Evolutionary conservation across 2,113 vertebrate species (phyloP), one percentile per base, ranked within the genome.

Genomic region (Cephalopterus ornatus): DNA sequence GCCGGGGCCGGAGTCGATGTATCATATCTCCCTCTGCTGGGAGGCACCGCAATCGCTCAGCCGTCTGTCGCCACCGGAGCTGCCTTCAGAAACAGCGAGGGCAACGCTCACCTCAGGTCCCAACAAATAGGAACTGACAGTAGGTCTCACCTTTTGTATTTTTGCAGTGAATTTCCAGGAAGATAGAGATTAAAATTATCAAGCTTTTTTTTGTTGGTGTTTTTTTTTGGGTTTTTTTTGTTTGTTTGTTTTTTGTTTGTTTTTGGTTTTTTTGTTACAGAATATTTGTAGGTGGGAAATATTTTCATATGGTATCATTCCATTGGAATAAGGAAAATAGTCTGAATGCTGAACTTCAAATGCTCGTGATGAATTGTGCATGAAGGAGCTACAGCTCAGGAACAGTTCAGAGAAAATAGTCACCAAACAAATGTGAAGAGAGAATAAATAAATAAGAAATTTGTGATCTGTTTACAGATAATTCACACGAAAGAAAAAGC

Each of bases 1-100:
- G 67, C 59, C 66, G 50, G 49, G 50, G 74, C 52, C 39, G 52
- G 44, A 74, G 82, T 2, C 27, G 32, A 28, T 3, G 89, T 41
- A 56, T 81, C 76, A 24, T 3, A 22, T 33, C 89, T 82, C 93
- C 96, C 92, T 92, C 95, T 95, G 82, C 95, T 28, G 93, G 90
- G 89, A 72, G 74, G 62, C 72, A 0, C 59, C 73, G 91, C 85
- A 21, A 72, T 53, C 56, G 75, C 76, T 18, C 66, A 13, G 63
- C 63, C 19, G 3, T 33, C 1, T 2, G 9, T n/a, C 50, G 4
- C 41, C 28, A 1, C 0, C 41, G 8, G 4, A 9, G 85, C 84
- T 9, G 82, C 81, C 61, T 3, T 2, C 6, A 5, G 3, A 1
- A 39, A 4, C 52, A 4, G 28, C 70, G 27, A 11, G 59, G 59